Conservation (phyloP, 2,888 invertebrate genomes). For the Neoitamus cyanurus region DNA sequence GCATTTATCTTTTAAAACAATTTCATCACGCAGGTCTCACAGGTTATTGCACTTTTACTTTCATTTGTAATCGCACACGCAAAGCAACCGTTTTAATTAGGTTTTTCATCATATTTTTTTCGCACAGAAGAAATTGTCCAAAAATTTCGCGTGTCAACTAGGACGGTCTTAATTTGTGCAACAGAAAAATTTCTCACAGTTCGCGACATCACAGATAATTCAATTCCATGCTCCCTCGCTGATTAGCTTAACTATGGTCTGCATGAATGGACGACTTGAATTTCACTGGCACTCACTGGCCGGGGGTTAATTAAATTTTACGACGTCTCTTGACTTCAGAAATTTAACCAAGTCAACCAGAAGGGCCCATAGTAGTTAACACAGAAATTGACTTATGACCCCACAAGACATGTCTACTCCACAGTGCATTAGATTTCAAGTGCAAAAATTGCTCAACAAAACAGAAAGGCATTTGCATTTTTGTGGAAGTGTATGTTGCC, state of each 20-base stretch:
- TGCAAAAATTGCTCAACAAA: background rate
- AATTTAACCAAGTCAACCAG: background rate
- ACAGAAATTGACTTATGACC: background rate
- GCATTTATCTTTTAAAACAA: background rate
- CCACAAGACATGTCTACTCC: background rate
- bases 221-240: background rate
- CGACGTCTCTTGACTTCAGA: background rate
- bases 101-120: background rate
- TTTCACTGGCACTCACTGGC: background rate
- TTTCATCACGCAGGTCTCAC: background rate
- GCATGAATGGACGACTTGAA: background rate
- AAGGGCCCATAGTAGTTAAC: background rate
- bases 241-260: background rate
- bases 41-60: slow-evolving; percentile 4
- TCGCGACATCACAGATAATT: background rate
- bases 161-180: background rate
- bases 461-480: background rate
- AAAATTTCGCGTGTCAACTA: background rate
- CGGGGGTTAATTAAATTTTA: background rate
- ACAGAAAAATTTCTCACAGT: background rate
- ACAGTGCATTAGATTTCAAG: background rate
- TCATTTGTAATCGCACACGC: background rate
- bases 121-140: background rate
- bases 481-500: background rate
- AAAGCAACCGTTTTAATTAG: background rate